Evolutionary conservation across 2,797 vertebrate genomes (phyloP), one percentile per base, ranked within the genome.

Genomic region (Sebastes aleutianus): DNA sequence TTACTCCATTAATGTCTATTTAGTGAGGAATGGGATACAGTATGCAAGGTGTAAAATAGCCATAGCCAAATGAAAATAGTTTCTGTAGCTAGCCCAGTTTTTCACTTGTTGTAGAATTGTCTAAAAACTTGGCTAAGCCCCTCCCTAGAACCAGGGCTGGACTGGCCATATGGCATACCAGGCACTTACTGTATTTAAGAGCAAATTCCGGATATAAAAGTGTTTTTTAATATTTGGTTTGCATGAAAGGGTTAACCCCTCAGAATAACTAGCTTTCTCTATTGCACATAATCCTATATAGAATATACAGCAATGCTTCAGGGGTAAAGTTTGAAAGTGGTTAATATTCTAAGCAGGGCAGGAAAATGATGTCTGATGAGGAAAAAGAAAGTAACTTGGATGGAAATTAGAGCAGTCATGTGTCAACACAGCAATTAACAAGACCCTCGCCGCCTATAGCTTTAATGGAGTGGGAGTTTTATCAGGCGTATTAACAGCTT

Each of bases 371-470:
- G 61, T 83, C 87, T 72, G 81, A 81, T 85, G 81, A 87, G 76
- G 36, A 78, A 67, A 78, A 94, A 74, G 88, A 90, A 87, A 88
- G 82, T 78, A 88, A 92, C 78, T 87, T 92, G 63, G 76, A 82
- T 92, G 93, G 88, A 93, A 92, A 94, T 95, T 94, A 93, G 82
- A 94, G 93, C 82, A 87, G 79, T 1, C 10, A 71, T 93, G 94
- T 91, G 85, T 90, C 93, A 94, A 93, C 89, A 88, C 84, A 89
- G 90, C 92, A 95, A 95, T 96, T 96, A 96, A 92, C 80, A 92
- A 87, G 77, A 43, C 80, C 83, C 76, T 62, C 14, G 34, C 59
- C 24, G 65, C 76, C 72, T 88, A 74, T 92, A 91, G 84, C 84
- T 91, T 91, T 95, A 96, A 96, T 95, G 93, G 89, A 92, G 91